Percentiles rank a stretch among this genome's conserved stretches.
Evolutionary conservation across 2,113 vertebrate species (phyloP).

Genomic region (Alexandromys fortis): DNA sequence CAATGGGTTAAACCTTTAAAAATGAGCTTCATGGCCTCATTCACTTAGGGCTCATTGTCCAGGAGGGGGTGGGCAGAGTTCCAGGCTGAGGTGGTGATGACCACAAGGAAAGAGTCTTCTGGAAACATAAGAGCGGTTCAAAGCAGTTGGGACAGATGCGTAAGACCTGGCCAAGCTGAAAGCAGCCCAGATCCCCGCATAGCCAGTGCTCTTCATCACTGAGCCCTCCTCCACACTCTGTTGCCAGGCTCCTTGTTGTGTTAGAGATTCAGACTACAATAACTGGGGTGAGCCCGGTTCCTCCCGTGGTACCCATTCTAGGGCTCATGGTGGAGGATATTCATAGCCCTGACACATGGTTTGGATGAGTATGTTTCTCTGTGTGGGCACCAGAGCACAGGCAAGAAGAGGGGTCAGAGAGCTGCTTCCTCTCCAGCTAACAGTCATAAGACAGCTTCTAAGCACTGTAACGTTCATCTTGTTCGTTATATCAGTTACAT

Average conservation of each 20-base stretch:
- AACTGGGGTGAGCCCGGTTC: not conserved
- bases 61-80: not conserved
- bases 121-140: not conserved
- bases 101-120: not conserved
- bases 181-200: not conserved
- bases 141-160: not conserved
- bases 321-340: not conserved
- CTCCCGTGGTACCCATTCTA: not conserved
- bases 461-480: not conserved
- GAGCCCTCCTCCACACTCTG: not conserved
- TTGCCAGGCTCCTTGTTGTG: not conserved
- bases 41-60: not conserved
- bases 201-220: not conserved
- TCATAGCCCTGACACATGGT: not conserved
- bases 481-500: not conserved
- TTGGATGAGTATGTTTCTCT: not conserved
- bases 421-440: not conserved
- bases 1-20: not conserved
- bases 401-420: not conserved
- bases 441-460: not conserved
- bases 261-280: not conserved
- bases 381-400: not conserved
- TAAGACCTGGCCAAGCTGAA: not conserved
- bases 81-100: not conserved
- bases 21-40: not conserved